Evolutionary conservation across 2,888 invertebrate genomes (phyloP), one percentile per base, ranked within the genome.

Genomic region (Dasysyrphus tricinctus): DNA sequence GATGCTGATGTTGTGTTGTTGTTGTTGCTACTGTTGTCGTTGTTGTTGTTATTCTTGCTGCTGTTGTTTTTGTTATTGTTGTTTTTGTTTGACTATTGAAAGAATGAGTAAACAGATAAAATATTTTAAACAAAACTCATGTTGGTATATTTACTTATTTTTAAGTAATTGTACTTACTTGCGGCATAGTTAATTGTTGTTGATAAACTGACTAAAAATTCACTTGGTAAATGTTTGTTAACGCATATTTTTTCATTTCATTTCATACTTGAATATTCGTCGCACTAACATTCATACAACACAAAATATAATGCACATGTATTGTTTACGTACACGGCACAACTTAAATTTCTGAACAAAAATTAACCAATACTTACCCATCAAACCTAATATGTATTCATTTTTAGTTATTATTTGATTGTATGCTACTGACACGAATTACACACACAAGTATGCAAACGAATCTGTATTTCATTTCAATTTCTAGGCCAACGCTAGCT

Each of bases 101-200:
- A 54, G 5, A 54, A 54, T 8, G n/a, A 3, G 14, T 32, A 3
- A 14, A 1, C 1, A 19, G 19, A 5, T 49, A 19, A 49, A 9
- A 1, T 19, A 49, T 16, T 49, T 16, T 9, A 16, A 47, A 16
- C 8, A 47, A 47, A 2, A 44, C 44, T 16, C 0, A 44, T 3
- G n/a, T n/a, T 47, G 16, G n/a, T 47, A 47, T 3, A 44, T 44
- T n/a, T n/a, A 44, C n/a, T 44, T 44, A 44, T 16, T 3, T n/a
- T 16, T 16, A 16, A 47, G 16, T 9, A 47, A 9, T 0, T 42
- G 11, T 49, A 77, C 77, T 77, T 69, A 77, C 77, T 54, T 29
- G 67, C 19, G 65, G 9, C 77, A 77, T 77, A 51, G 57, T 69
- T 49, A 69, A 59, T 69, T 29, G 77, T 59, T 69, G 57, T 39